phyloP scores from a whole-genome alignment of 2,113 vertebrate genomes.

The Lynx canadensis region DNA sequence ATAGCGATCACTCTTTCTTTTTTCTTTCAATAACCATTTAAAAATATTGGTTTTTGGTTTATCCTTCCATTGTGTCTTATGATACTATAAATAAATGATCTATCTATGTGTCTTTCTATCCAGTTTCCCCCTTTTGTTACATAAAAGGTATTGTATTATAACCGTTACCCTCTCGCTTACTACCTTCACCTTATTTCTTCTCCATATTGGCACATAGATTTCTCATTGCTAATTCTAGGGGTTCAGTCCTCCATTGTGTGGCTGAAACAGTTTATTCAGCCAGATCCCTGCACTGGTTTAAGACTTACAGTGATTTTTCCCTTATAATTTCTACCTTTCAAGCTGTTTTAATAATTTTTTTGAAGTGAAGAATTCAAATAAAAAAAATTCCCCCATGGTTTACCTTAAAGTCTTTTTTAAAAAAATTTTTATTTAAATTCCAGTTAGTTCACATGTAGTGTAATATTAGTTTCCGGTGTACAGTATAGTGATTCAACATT shows the following conservation, averaged over 20 bases:
- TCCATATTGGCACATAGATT: not conserved
- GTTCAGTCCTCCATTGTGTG: not conserved
- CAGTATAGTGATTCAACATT: not conserved
- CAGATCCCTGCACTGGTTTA: not conserved
- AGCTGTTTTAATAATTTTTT: not conserved
- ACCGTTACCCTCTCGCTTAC: not conserved
- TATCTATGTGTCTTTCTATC: not conserved
- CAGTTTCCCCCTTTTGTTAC: not conserved
- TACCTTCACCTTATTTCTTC: not conserved
- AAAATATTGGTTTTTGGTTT: not conserved
- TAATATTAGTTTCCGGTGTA: not conserved
- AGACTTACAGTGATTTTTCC: not conserved
- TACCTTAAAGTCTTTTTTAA: not conserved
- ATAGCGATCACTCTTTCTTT: not conserved
- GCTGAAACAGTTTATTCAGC: not conserved
- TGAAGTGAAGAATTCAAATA: not conserved
- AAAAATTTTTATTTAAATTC: not conserved
- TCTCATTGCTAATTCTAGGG: not conserved
- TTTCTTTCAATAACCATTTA: not conserved
- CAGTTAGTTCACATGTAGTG: not conserved
- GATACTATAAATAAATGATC: not conserved
- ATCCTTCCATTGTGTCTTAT: not conserved
- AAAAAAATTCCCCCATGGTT: not conserved
- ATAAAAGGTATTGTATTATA: not conserved
- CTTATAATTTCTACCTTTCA: not conserved